Percentiles rank a stretch among this genome's conserved stretches.
phyloP scores from a whole-genome alignment of 2,888 invertebrate species.

The Ormyrus thymus region DNA sequence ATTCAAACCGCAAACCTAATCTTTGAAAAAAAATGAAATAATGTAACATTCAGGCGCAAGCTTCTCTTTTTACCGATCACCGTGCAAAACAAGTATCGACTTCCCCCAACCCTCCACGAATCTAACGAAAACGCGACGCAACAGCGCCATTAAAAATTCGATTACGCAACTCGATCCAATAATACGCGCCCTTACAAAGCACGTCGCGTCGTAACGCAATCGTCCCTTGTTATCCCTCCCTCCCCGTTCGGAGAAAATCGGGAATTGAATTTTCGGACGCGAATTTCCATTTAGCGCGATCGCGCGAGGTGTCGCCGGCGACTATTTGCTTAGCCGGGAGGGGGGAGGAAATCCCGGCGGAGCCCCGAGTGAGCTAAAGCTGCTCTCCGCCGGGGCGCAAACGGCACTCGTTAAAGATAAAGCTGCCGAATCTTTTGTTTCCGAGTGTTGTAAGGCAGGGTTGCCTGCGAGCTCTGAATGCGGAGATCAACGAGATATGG shows the following conservation, averaged over 20 bases:
- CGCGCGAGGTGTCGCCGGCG: neutral
- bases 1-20: too few relatives aligned
- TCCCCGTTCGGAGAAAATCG: constrained; percentile 3
- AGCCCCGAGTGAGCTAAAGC: constrained; percentile 27
- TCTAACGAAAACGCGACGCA: too few relatives aligned
- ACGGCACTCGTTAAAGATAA: constrained; percentile 60
- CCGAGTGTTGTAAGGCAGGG: constrained; percentile 32
- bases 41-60: too few relatives aligned
- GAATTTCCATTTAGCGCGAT: constrained; percentile 16
- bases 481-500: too few relatives aligned
- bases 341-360: constrained; percentile 25
- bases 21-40: too few relatives aligned
- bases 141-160: constrained; percentile 39
- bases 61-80: too few relatives aligned
- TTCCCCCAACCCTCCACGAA: too few relatives aligned
- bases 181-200: constrained; percentile 6
- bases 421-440: constrained; percentile 67
- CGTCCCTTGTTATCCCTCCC: neutral
- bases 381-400: neutral
- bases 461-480: too few relatives aligned
- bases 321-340: constrained; percentile 48
- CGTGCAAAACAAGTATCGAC: too few relatives aligned
- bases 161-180: constrained; percentile 5
- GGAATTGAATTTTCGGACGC: constrained; percentile 49
- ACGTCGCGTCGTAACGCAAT: constrained; percentile 1